Evolutionary conservation across 2,113 vertebrate genomes (phyloP).

Genomic region (Actenoides hombroni): DNA sequence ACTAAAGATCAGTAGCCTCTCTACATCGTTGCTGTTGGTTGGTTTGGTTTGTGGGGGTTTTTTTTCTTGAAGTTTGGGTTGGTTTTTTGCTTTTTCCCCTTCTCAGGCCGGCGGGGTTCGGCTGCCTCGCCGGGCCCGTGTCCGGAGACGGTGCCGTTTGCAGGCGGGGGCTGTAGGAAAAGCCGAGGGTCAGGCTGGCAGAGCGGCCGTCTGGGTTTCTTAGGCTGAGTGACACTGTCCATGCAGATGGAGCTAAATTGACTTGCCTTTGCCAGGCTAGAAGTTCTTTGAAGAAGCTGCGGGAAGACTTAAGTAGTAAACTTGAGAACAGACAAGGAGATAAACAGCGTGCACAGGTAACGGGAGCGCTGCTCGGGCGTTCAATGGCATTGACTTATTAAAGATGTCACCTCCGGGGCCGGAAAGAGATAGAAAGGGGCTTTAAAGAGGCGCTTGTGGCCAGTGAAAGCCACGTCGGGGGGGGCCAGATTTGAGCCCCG

Average conservation of each 20-base stretch:
- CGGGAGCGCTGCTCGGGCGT: not conserved
- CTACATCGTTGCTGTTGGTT: not conserved
- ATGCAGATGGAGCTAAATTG: slow-evolving; percentile 14
- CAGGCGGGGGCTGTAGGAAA: not conserved
- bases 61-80: too few species aligned
- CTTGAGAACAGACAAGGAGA: slow-evolving; percentile 56
- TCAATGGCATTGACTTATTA: not conserved
- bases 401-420: not conserved
- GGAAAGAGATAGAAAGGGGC: not conserved
- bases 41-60: too few species aligned
- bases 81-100: not conserved
- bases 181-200: not conserved
- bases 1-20: not conserved
- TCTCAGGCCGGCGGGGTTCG: not conserved
- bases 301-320: slow-evolving; percentile 73
- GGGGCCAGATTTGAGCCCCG: not conserved
- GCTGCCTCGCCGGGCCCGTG: not conserved
- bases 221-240: not conserved
- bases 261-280: slow-evolving; percentile 68
- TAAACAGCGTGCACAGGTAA: slow-evolving; percentile 30
- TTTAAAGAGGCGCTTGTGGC: not conserved
- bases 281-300: slow-evolving; percentile 72
- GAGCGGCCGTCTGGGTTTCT: not conserved
- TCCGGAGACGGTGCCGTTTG: not conserved
- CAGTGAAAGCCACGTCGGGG: not conserved